These are phyloP conservation scores for Montipora capricornis DNA, from an alignment of 64 coral and sea anemone genomes.

Conservation along the genomic window DNA sequence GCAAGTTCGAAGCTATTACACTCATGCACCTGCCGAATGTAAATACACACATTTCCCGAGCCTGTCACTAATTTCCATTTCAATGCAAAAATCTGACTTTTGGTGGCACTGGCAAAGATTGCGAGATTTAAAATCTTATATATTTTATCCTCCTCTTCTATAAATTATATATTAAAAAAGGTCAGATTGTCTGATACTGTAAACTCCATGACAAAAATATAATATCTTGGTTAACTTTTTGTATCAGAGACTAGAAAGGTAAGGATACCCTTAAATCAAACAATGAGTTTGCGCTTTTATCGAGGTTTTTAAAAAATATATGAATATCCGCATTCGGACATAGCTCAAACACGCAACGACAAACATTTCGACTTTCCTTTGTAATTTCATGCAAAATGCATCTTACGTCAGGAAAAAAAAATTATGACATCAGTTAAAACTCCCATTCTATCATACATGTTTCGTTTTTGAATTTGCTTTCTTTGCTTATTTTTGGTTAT, in stretches of 20 bases:
- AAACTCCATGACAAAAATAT: no score
- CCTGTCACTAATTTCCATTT: constrained; percentile 11
- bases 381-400: not conserved
- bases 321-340: not conserved
- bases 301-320: not conserved
- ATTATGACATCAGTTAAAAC: no score
- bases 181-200: no score
- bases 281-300: not conserved
- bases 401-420: no score
- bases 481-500: no score
- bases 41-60: not conserved
- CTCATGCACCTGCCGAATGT: constrained; percentile 13
- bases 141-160: not conserved
- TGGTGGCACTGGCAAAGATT: not conserved
- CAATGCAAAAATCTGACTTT: not conserved
- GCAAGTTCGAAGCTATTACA: constrained; percentile 12
- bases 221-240: no score
- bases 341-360: not conserved
- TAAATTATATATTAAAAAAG: not conserved
- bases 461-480: no score
- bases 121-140: not conserved
- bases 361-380: not conserved
- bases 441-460: no score
- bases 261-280: not conserved
- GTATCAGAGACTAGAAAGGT: no score